These are phyloP conservation scores for Barnardius zonarius DNA, from an alignment of 2,113 vertebrate species.

Conservation along the genomic window DNA sequence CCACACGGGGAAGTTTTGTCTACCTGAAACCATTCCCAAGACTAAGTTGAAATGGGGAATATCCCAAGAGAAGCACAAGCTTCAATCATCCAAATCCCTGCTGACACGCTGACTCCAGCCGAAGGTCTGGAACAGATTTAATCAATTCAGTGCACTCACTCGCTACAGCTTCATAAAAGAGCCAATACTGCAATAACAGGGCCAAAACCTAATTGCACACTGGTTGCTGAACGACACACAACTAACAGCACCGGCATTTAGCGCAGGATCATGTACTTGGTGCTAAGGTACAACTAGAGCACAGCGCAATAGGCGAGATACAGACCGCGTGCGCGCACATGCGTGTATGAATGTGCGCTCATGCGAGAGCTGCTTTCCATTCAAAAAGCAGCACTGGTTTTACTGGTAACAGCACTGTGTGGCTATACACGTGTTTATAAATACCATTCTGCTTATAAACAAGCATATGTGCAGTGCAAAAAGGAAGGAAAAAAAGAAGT, in stretches of 20 bases:
- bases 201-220: constrained; percentile 54
- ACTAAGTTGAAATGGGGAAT: constrained; percentile 22
- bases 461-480: background rate
- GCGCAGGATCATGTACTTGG: background rate
- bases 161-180: constrained; percentile 47
- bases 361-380: background rate
- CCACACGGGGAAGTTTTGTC: background rate
- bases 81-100: constrained; percentile 47
- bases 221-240: background rate
- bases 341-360: accelerated
- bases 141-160: constrained; percentile 36
- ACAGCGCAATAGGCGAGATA: background rate
- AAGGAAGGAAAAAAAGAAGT: background rate
- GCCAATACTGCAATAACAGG: constrained; percentile 46
- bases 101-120: constrained; percentile 16
- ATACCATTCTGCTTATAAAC: background rate
- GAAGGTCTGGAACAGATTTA: constrained; percentile 53
- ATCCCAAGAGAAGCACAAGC: constrained; percentile 28
- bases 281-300: background rate
- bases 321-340: accelerated
- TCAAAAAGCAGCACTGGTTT: background rate
- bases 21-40: constrained; percentile 45
- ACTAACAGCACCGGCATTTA: background rate
- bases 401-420: background rate
- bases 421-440: background rate